Conservation (phyloP, 2,888 invertebrate species). For the Ornithoptera priamus region DNA sequence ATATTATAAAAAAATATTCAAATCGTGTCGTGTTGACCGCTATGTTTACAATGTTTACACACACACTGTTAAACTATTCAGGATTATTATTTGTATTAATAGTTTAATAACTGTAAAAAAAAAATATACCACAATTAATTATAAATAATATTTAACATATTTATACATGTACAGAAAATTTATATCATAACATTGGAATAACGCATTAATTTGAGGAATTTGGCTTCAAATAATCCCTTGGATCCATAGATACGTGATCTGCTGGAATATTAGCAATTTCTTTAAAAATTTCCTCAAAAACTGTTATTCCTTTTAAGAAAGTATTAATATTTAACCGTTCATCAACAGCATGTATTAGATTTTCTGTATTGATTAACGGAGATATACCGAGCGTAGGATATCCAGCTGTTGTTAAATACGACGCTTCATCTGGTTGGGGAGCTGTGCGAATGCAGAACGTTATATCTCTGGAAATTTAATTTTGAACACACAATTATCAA, state of each 20-base stretch:
- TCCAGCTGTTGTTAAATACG: slow-evolving; percentile 85
- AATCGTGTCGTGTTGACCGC: too few relatives aligned
- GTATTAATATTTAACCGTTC: slow-evolving; percentile 85
- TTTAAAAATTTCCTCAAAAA: slow-evolving; percentile 81
- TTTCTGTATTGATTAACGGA: slow-evolving; percentile 89
- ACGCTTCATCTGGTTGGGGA: slow-evolving; percentile 77
- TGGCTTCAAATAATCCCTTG: slow-evolving; percentile 28
- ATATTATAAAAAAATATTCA: too few relatives aligned
- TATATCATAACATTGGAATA: not conserved
- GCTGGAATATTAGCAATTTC: slow-evolving; percentile 33
- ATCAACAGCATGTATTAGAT: slow-evolving; percentile 89
- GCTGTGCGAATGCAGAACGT: slow-evolving; percentile 62
- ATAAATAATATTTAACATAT: not conserved
- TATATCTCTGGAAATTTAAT: slow-evolving; percentile 72
- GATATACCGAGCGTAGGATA: slow-evolving; percentile 92
- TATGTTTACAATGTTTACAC: too few relatives aligned
- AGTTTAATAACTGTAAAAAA: not conserved
- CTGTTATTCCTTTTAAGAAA: slow-evolving; percentile 86
- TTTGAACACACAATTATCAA: too few relatives aligned
- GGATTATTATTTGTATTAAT: too few relatives aligned
- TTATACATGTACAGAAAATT: not conserved
- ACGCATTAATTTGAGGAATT: not conserved
- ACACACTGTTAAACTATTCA: too few relatives aligned
- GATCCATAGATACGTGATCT: slow-evolving; percentile 18
- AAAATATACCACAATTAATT: not conserved